phyloP scores from a whole-genome alignment of 2,113 vertebrate species.

The Ibidorhyncha struthersii region DNA sequence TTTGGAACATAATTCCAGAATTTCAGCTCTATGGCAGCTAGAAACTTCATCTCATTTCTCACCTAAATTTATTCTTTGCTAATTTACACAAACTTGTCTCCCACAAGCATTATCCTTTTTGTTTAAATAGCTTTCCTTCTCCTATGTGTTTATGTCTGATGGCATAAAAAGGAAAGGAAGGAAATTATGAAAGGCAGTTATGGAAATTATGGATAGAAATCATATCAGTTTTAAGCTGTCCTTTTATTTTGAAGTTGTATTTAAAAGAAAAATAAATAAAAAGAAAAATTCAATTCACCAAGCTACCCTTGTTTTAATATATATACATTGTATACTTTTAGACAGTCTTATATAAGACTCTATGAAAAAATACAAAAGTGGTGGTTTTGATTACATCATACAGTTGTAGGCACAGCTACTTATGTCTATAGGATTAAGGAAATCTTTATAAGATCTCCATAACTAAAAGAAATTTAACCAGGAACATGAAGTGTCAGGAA shows the following conservation, averaged over 20 bases:
- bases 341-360: neutral
- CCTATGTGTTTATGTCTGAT: neutral
- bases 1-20: neutral
- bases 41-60: neutral
- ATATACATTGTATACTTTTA: neutral
- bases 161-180: neutral
- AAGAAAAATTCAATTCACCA: neutral
- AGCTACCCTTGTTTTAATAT: neutral
- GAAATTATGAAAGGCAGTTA: neutral
- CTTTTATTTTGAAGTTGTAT: neutral
- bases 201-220: neutral
- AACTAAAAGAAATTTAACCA: neutral
- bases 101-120: neutral
- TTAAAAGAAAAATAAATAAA: neutral
- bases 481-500: neutral
- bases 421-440: neutral
- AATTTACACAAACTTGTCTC: neutral
- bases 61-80: neutral
- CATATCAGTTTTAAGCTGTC: neutral
- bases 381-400: neutral
- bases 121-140: neutral
- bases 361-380: neutral
- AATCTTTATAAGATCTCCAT: neutral
- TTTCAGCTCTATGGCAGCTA: neutral
- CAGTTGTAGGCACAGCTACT: neutral